Evolutionary conservation across 2,888 invertebrate species (phyloP).

Genomic region (Napeogenes inachia): DNA sequence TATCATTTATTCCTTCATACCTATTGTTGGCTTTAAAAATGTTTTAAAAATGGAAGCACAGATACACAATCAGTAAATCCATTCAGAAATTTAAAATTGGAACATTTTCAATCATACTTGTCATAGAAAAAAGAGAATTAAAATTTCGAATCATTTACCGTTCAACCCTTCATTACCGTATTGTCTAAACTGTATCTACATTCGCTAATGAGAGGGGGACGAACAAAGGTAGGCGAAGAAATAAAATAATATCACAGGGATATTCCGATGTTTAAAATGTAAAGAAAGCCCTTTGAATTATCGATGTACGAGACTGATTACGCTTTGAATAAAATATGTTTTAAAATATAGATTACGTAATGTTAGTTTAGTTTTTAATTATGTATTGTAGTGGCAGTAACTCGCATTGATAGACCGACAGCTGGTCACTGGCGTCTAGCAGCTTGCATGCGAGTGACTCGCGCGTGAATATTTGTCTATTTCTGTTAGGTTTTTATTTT

Average conservation of each 20-base stretch:
- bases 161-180: constrained; percentile 9
- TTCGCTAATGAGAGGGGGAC: constrained; percentile 22
- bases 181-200: constrained; percentile 21
- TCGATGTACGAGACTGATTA: neutral
- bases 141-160: constrained; percentile 8
- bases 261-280: constrained; percentile 13
- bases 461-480: too few species aligned
- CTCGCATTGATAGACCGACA: neutral
- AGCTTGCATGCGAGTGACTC: neutral
- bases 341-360: neutral
- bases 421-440: neutral
- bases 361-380: neutral
- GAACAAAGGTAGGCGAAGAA: constrained; percentile 23
- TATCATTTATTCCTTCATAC: neutral
- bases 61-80: neutral
- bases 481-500: neutral
- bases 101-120: constrained; percentile 7
- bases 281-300: constrained; percentile 13
- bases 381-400: neutral
- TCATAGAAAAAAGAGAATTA: constrained; percentile 7
- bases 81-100: constrained; percentile 5
- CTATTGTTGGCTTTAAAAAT: neutral
- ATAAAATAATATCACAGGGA: constrained; percentile 23
- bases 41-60: too few species aligned
- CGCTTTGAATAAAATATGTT: neutral